Conservation (phyloP, 1,140 invertebrate species). For the Formica selysi region DNA sequence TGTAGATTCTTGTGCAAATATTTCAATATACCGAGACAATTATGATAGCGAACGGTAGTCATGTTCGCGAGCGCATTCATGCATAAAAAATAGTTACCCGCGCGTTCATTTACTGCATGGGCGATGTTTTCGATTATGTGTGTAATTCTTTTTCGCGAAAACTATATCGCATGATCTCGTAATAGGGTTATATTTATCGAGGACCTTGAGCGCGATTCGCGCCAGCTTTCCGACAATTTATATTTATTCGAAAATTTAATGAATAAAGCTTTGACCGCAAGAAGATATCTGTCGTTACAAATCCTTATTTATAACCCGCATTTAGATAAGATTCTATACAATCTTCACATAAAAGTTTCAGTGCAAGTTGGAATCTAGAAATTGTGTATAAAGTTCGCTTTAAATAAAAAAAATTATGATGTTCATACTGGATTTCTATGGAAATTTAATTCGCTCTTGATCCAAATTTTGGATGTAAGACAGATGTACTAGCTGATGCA, state of each 20-base stretch:
- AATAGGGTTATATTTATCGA: constrained; percentile 28
- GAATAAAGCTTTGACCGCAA: neutral
- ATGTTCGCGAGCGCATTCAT: constrained; percentile 72
- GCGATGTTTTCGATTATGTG: constrained; percentile 39
- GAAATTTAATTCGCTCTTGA: neutral
- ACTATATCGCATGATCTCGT: constrained; percentile 53
- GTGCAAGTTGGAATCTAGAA: neutral
- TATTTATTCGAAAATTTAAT: constrained; percentile 39
- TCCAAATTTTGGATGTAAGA: neutral
- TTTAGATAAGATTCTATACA: neutral
- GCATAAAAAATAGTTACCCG: constrained; percentile 78
- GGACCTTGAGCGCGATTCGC: constrained; percentile 48
- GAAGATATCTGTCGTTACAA: neutral
- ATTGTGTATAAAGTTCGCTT: neutral
- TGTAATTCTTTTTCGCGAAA: constrained; percentile 46
- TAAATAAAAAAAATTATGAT: neutral
- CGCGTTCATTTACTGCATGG: constrained; percentile 74
- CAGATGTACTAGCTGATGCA: neutral
- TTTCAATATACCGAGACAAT: constrained; percentile 65
- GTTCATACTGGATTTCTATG: too few species aligned
- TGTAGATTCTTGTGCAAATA: constrained; percentile 72
- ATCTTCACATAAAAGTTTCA: neutral
- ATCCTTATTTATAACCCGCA: neutral
- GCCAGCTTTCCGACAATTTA: constrained; percentile 40
- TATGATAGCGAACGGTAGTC: constrained; percentile 42